phyloP scores from a whole-genome alignment of 2,797 vertebrate species.

The Anniella stebbinsi region DNA sequence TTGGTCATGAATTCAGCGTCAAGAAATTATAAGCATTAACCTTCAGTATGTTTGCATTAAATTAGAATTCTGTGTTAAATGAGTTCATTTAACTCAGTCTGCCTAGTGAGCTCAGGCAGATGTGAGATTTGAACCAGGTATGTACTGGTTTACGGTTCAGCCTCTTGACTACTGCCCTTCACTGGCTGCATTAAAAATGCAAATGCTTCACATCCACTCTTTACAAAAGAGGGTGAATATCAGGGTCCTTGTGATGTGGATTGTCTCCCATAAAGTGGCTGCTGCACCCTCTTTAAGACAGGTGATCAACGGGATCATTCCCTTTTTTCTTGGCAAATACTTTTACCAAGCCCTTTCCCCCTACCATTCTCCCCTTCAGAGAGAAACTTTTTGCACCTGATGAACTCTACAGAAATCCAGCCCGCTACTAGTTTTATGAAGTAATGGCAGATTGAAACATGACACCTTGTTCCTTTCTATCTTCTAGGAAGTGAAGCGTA shows the following conservation, averaged over 20 bases:
- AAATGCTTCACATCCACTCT: background rate
- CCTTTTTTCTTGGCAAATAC: background rate
- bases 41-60: background rate
- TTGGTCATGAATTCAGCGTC: no score
- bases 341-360: background rate
- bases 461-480: background rate
- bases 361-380: background rate
- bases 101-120: background rate
- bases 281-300: background rate
- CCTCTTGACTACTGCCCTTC: background rate
- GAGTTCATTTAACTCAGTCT: no score
- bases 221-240: background rate
- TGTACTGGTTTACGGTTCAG: background rate
- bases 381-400: background rate
- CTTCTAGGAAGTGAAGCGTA: conserved; percentile 73
- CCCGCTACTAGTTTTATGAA: no score
- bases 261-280: background rate
- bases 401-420: background rate
- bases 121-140: background rate
- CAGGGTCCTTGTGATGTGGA: background rate
- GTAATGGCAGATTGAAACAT: background rate
- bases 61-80: background rate
- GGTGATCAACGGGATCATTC: background rate
- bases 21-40: no score
- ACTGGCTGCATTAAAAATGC: background rate